Percentiles rank a stretch among this genome's conserved stretches.
Evolutionary conservation across 1,140 invertebrate species (phyloP).

Genomic region (Calephelis nemesis): DNA sequence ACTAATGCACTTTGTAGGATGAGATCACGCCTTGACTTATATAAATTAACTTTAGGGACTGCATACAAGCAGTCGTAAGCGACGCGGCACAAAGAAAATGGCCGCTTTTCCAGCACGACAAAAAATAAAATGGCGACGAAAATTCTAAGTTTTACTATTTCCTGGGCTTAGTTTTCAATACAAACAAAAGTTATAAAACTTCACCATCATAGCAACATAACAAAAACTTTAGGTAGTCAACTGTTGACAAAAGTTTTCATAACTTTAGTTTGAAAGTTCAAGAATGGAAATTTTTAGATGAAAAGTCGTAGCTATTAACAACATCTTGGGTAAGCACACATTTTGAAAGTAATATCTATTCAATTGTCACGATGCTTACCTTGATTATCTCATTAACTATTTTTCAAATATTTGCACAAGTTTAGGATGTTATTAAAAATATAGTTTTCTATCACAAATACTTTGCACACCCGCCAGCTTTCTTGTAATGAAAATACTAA

Average conservation of each 20-base stretch:
- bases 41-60: slow-evolving; percentile 76
- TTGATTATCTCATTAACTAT: slow-evolving; percentile 73
- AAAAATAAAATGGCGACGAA: slow-evolving; percentile 81
- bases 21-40: slow-evolving; percentile 74
- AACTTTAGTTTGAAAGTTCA: slow-evolving; percentile 75
- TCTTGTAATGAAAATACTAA: slow-evolving; percentile 75
- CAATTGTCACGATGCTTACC: slow-evolving; percentile 59
- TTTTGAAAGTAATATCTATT: slow-evolving; percentile 41
- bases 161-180: slow-evolving; percentile 61
- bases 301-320: slow-evolving; percentile 60
- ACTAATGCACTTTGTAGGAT: slow-evolving; percentile 65
- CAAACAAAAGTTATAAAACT: background rate
- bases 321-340: slow-evolving; percentile 47
- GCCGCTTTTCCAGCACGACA: slow-evolving; percentile 80
- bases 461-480: slow-evolving; percentile 79
- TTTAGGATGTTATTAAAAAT: slow-evolving; percentile 15
- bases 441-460: slow-evolving; percentile 51
- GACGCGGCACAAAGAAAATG: slow-evolving; percentile 81
- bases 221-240: slow-evolving; percentile 5
- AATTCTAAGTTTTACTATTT: slow-evolving; percentile 79
- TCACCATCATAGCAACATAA: background rate
- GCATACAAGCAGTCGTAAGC: slow-evolving; percentile 72
- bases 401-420: slow-evolving; percentile 38
- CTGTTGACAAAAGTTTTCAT: slow-evolving; percentile 34
- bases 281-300: slow-evolving; percentile 77